Evolutionary conservation across 1,140 invertebrate species (phyloP), one percentile per base, ranked within the genome.

Genomic region (Bombus cullumanus): DNA sequence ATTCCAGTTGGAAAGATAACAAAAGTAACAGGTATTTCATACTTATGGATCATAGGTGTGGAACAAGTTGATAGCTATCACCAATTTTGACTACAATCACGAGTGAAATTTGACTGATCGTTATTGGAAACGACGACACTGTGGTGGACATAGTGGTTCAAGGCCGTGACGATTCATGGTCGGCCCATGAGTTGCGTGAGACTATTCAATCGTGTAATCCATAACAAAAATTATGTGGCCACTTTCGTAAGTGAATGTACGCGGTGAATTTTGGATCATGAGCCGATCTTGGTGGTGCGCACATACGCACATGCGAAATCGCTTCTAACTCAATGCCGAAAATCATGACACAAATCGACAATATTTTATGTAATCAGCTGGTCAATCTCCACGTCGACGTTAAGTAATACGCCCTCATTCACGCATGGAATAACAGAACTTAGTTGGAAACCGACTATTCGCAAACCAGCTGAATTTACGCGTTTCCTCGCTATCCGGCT

Each of bases 341-440:
- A 80, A 85, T 85, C 83, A 79, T 79, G 66, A 69, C 62, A 59
- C 57, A 39, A 62, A 85, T 84, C 84, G 68, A 62, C 47, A 13
- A 57, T 43, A 41, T 81, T 68, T 85, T 85, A 85, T 81, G 84
- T 81, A 81, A 85, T n/a, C 77, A 59, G 3, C 31, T 9, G 34
- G 4, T 28, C 47, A 31, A 31, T 39, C 37, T 43, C 47, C 25
- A 41, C 74, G 69, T 41, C 69, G 57, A 75, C 78, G 91, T 94
- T 94, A 94, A 92, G 94, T 93, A 94, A 94, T 89, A 91, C 91
- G 93, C 90, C 92, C 92, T 92, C 92, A 90, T 92, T 94, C 92
- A 89, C 84, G 85, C 92, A 89, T 91, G 87, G 81, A 72, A 71
- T 53, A 41, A 74, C 39, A 57, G 22, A 31, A 34, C 18, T 37